Conservation (phyloP, 2,797 vertebrate genomes). For the Falco naumanni region DNA sequence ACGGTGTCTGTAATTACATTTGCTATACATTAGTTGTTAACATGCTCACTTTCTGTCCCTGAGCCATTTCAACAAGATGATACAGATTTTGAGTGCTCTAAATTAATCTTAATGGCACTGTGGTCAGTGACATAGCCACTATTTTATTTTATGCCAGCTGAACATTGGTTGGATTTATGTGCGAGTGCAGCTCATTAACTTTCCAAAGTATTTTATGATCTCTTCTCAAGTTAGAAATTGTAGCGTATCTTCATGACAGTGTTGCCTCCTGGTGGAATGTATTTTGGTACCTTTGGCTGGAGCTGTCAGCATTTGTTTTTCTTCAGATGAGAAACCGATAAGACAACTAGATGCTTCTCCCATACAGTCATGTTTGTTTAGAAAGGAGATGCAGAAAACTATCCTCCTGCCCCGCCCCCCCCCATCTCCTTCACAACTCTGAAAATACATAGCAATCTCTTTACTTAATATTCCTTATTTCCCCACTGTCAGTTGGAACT, state of each 20-base stretch:
- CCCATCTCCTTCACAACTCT: neutral
- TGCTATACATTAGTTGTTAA: conserved; percentile 32
- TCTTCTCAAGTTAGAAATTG: conserved; percentile 35
- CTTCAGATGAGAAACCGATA: neutral
- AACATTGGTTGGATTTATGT: conserved; percentile 54
- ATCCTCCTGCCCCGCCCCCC: too few relatives aligned
- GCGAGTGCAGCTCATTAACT: conserved; percentile 59
- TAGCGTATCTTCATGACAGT: neutral
- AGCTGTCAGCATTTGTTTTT: neutral
- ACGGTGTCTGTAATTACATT: conserved; percentile 9
- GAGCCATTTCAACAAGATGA: conserved; percentile 34
- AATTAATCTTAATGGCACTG: conserved; percentile 53
- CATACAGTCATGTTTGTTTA: neutral
- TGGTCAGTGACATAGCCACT: conserved; percentile 44
- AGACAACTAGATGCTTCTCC: neutral
- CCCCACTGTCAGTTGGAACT: neutral
- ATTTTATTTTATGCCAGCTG: conserved; percentile 44
- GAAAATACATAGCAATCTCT: neutral
- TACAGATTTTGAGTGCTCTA: conserved; percentile 29
- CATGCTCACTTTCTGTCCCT: conserved; percentile 28
- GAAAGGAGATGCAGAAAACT: neutral
- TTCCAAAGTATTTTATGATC: conserved; percentile 51
- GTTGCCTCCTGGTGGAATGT: neutral
- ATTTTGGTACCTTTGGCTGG: neutral
- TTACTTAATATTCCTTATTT: neutral